Percentiles rank a stretch among this genome's conserved stretches.
Evolutionary conservation across 2,888 invertebrate genomes (phyloP).

Genomic region (Alviniconcha strummeri): DNA sequence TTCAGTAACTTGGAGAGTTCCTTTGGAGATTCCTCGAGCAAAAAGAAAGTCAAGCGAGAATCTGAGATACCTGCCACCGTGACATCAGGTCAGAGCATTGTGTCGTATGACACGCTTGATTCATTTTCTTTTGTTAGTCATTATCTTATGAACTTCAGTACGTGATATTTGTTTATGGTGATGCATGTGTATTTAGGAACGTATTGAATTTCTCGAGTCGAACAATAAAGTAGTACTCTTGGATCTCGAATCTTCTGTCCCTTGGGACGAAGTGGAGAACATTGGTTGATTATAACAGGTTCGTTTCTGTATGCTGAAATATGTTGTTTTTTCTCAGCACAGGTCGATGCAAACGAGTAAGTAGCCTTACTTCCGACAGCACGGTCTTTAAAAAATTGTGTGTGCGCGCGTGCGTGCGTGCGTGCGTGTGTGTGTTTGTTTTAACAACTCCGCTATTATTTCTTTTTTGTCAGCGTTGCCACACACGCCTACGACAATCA

Average conservation of each 20-base stretch:
- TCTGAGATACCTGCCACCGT: constrained; percentile 20
- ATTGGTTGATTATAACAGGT: too few relatives aligned
- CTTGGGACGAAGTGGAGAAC: too few relatives aligned
- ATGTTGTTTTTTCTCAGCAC: too few relatives aligned
- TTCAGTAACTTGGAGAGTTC: constrained; percentile 44
- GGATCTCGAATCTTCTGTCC: too few relatives aligned
- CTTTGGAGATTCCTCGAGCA: constrained; percentile 24
- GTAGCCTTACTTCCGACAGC: neutral
- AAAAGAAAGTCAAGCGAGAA: constrained; percentile 33
- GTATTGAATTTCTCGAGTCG: neutral
- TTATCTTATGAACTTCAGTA: neutral
- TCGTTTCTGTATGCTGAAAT: too few relatives aligned
- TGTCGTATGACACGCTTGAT: neutral
- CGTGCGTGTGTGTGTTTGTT: neutral
- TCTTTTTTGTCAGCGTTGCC: neutral
- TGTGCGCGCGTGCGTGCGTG: neutral
- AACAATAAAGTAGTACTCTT: too few relatives aligned
- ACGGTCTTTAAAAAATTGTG: neutral
- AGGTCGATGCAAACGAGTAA: too few relatives aligned
- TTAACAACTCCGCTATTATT: too few relatives aligned
- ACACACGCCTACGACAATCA: constrained; percentile 14
- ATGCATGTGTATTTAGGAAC: neutral
- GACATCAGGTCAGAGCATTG: constrained; percentile 15
- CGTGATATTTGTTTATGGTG: neutral
- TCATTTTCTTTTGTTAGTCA: neutral